Conservation (phyloP, 2,113 vertebrate species). For the Ascaphus truei region DNA sequence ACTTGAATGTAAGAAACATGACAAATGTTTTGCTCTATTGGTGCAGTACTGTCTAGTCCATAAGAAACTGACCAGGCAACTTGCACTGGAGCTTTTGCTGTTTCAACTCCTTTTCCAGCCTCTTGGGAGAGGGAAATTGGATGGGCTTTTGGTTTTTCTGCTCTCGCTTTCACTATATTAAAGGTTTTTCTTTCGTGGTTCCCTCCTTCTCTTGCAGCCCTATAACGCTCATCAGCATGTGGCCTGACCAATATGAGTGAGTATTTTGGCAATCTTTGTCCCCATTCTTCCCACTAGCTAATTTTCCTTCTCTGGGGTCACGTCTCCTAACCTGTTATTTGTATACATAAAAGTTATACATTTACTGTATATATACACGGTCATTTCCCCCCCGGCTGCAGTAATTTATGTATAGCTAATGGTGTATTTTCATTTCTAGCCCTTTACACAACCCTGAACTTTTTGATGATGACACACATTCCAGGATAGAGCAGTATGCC, state of each 20-base stretch:
- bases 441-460: slow-evolving; percentile 86
- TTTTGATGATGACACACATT: slow-evolving; percentile 94
- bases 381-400: too few relatives aligned
- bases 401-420: not conserved
- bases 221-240: slow-evolving; percentile 98
- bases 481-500: slow-evolving; percentile 92
- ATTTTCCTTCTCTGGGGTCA: too few relatives aligned
- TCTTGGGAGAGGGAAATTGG: not conserved
- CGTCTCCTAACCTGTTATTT: too few relatives aligned
- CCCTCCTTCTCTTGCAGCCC: slow-evolving; percentile 77
- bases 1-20: not conserved
- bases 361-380: too few relatives aligned
- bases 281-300: not conserved
- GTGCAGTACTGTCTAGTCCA: not conserved
- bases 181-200: slow-evolving; percentile 54
- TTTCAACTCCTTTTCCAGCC: slow-evolving; percentile 2
- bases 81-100: slow-evolving; percentile 9
- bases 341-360: too few relatives aligned
- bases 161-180: slow-evolving; percentile 46
- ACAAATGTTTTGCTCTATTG: not conserved
- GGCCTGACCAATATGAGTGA: slow-evolving; percentile 98
- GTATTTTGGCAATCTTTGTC: slow-evolving; percentile 61
- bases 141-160: slow-evolving; percentile 31
- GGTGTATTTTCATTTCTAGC: slow-evolving; percentile 60
- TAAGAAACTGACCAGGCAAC: not conserved